Conservation (phyloP, 2,797 vertebrate genomes). For the Coendou prehensilis region DNA sequence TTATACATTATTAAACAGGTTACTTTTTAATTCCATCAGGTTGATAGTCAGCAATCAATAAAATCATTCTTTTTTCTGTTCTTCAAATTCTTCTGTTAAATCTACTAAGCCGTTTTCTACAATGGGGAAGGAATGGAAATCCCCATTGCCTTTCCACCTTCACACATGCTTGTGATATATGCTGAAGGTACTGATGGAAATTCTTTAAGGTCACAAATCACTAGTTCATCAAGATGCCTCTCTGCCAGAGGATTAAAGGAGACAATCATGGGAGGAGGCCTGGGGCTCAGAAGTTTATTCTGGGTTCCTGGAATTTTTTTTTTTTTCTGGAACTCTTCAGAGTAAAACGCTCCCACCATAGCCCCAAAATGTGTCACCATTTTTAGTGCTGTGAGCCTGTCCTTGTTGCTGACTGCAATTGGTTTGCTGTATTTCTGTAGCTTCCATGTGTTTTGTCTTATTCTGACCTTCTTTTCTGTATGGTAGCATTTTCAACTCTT, state of each 20-base stretch:
- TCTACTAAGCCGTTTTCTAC: constrained; percentile 88
- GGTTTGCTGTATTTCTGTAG: constrained; percentile 81
- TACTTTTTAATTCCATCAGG: constrained; percentile 79
- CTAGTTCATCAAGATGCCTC: constrained; percentile 94
- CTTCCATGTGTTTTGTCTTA: constrained; percentile 82
- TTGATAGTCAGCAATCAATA: constrained; percentile 61
- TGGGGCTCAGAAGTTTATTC: constrained; percentile 93
- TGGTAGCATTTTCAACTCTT: constrained; percentile 89
- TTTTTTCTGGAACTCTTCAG: constrained; percentile 83
- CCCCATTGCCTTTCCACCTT: constrained; percentile 95
- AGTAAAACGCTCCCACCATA: constrained; percentile 88
- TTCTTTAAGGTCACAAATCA: constrained; percentile 81
- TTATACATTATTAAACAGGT: constrained; percentile 11
- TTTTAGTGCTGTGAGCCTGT: constrained; percentile 86
- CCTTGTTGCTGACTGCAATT: constrained; percentile 72
- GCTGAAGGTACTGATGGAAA: constrained; percentile 93
- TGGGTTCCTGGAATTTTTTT: constrained; percentile 94
- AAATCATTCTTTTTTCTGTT: constrained; percentile 68
- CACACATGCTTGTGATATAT: constrained; percentile 92
- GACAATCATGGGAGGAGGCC: constrained; percentile 94
- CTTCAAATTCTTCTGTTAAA: constrained; percentile 89
- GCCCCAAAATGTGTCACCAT: constrained; percentile 86
- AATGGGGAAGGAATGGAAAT: constrained; percentile 89
- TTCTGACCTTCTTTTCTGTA: constrained; percentile 70
- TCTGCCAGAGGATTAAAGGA: constrained; percentile 93